Conservation (phyloP, 2,797 vertebrate species). For the Premnoplex brunnescens region DNA sequence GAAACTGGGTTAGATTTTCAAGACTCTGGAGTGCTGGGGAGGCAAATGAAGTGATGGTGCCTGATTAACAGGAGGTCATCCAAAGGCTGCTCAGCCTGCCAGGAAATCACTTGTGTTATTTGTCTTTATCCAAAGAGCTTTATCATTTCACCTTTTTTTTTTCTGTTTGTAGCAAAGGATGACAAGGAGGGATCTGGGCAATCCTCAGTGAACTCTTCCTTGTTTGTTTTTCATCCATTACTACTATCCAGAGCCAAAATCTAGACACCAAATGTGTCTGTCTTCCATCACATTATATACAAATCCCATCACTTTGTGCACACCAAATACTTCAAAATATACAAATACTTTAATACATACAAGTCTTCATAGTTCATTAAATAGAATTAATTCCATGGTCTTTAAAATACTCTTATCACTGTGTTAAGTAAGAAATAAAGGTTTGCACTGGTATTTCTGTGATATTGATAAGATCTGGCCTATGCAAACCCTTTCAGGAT, state of each 20-base stretch:
- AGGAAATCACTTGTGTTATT: neutral
- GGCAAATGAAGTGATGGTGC: neutral
- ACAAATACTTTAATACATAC: constrained; percentile 50
- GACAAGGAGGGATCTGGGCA: neutral
- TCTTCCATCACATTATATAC: neutral
- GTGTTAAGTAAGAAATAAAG: neutral
- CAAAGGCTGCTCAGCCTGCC: neutral
- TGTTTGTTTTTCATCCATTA: neutral
- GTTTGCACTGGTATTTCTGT: neutral
- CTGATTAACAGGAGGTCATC: neutral
- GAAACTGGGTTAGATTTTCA: neutral
- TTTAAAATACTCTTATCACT: neutral
- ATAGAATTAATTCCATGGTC: constrained; percentile 2
- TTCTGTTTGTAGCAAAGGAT: neutral
- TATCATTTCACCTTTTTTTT: neutral
- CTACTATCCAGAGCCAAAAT: neutral
- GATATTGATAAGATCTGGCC: neutral
- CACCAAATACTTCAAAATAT: constrained; percentile 30
- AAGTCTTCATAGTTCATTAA: constrained; percentile 11
- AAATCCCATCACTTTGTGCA: neutral
- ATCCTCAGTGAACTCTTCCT: neutral
- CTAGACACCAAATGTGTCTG: neutral
- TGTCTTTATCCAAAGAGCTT: neutral
- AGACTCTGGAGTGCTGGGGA: neutral
- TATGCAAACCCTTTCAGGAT: neutral